Evolutionary conservation across 2,797 vertebrate species (phyloP).

Genomic region (Neolamprologus multifasciatus): DNA sequence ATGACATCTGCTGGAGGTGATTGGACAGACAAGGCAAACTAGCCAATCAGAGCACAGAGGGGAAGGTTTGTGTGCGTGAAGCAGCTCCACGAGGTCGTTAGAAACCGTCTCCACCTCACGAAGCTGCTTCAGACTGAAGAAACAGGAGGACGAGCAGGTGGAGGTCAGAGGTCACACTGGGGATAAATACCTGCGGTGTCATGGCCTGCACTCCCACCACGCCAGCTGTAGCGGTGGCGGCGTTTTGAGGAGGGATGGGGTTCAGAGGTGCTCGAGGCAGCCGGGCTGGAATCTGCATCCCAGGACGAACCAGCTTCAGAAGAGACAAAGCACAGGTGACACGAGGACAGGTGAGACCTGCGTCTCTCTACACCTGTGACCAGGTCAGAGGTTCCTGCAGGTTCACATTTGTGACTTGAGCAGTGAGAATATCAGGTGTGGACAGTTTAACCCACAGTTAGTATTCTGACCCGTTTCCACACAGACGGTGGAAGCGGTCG

Average conservation of each 20-base stretch:
- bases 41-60: background rate
- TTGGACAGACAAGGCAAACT: background rate
- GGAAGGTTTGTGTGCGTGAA: background rate
- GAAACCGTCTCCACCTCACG: background rate
- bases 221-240: constrained; percentile 21
- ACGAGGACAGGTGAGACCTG: background rate
- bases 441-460: background rate
- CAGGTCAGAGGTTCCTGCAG: background rate
- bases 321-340: background rate
- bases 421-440: background rate
- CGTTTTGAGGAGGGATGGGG: constrained; percentile 73
- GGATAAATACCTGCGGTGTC: constrained; percentile 87
- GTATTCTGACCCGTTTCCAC: background rate
- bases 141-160: background rate
- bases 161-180: background rate
- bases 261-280: constrained; percentile 80
- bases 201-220: constrained; percentile 78
- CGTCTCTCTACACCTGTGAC: background rate
- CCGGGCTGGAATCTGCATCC: constrained; percentile 84
- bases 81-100: background rate
- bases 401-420: background rate
- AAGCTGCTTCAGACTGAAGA: background rate
- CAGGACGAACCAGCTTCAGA: constrained; percentile 86
- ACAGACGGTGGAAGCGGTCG: background rate
- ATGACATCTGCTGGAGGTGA: constrained; percentile 82